Percentiles rank a stretch among this genome's conserved stretches.
These are phyloP conservation scores for Lagocephalus sceleratus DNA, from an alignment of 2,797 vertebrate species.

Conservation along the genomic window DNA sequence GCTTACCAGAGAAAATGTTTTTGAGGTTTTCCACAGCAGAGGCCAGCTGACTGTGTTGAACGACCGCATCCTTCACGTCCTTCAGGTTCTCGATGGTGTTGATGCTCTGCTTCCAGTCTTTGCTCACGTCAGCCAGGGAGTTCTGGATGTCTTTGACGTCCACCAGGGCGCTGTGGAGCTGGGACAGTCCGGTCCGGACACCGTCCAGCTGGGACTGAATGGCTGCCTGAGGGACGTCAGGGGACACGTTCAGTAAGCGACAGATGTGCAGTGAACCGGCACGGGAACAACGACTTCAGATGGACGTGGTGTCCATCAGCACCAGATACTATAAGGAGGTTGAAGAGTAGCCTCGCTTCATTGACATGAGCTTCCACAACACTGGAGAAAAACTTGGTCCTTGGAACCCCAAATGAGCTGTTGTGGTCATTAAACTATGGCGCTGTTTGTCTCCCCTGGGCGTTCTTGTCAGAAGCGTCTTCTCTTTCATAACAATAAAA, in stretches of 20 bases:
- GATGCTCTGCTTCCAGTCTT: constrained; percentile 98
- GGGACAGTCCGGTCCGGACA: constrained; percentile 92
- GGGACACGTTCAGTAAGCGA: neutral
- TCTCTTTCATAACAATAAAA: no score
- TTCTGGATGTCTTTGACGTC: constrained; percentile 94
- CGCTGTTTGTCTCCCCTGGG: no score
- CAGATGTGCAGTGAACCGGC: neutral
- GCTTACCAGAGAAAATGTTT: constrained; percentile 87
- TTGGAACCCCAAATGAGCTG: no score
- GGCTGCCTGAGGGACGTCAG: constrained; percentile 79
- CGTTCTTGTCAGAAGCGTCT: no score
- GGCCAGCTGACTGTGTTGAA: constrained; percentile 95
- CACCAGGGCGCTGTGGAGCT: constrained; percentile 91
- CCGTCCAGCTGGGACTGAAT: constrained; percentile 98
- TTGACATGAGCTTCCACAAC: no score
- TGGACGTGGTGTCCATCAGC: neutral
- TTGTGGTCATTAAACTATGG: no score
- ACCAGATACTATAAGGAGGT: neutral
- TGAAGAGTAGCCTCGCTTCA: no score
- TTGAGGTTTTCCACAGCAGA: constrained; percentile 98
- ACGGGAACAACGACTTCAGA: neutral
- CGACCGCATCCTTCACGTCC: constrained; percentile 94
- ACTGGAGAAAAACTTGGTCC: no score
- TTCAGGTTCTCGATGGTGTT: constrained; percentile 95
- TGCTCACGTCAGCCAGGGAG: constrained; percentile 89